These are phyloP conservation scores for Melitaea athalia DNA, from an alignment of 2,888 invertebrate species.

Conservation along the genomic window DNA sequence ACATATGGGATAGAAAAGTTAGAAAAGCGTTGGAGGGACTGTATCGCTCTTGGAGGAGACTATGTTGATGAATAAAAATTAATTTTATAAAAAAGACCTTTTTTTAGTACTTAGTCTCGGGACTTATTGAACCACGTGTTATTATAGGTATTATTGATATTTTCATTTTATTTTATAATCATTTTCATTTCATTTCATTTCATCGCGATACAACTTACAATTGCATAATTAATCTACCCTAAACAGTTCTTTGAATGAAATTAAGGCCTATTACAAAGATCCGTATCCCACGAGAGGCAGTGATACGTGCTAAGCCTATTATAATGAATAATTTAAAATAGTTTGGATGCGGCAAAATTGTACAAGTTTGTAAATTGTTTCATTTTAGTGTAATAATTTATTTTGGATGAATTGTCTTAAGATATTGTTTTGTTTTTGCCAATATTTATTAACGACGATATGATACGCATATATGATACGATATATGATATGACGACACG, in stretches of 20 bases:
- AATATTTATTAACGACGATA: too few species aligned
- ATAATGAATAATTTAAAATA: not conserved
- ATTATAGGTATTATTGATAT: too few species aligned
- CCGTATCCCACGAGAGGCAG: constrained; percentile 52
- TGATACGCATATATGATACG: too few species aligned
- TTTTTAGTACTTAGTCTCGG: too few species aligned
- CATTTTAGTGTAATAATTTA: not conserved
- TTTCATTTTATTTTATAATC: not conserved
- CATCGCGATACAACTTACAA: constrained; percentile 11
- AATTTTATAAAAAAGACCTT: too few species aligned
- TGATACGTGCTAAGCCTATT: constrained; percentile 50
- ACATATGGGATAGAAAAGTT: too few species aligned
- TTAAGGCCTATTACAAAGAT: constrained; percentile 8
- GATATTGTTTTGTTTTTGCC: not conserved
- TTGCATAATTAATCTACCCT: not conserved
- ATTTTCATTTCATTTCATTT: constrained; percentile 2
- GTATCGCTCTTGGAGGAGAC: too few species aligned
- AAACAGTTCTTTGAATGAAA: constrained; percentile 3
- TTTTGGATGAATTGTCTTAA: not conserved
- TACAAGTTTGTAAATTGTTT: not conserved
- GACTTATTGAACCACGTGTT: too few species aligned
- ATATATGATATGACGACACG: too few species aligned
- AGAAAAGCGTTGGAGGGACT: too few species aligned
- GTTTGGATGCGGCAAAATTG: not conserved
- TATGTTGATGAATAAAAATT: too few species aligned